Evolutionary conservation across 2,797 vertebrate genomes (phyloP), one percentile per base, ranked within the genome.

Genomic region (Ataeniobius toweri): DNA sequence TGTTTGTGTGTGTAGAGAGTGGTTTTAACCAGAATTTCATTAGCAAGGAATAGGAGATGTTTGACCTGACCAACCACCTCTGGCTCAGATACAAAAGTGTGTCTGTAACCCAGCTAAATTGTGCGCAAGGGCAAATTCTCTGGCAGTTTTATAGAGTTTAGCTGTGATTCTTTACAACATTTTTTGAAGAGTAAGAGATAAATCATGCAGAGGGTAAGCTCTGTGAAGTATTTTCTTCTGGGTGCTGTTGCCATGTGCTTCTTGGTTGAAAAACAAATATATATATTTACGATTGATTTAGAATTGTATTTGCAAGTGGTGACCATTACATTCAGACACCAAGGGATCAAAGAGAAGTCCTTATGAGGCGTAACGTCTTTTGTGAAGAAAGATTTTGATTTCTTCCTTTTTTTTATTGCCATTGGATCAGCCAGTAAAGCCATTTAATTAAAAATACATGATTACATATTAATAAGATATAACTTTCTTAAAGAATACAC

Each of bases 21-120:
- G 86, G 82, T 91, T 94, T 90, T 92, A 92, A 89, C 92, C 87
- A 91, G 90, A 86, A 93, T 92, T 93, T 93, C 90, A 94, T 94
- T 94, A 94, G 89, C 78, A 83, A 86, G 92, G 86, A 92, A 93
- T 86, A 86, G 89, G 89, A 92, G 89, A 92, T 89, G 91, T 89
- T 93, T 93, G 88, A 90, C 90, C 89, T 76, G 84, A 86, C 81
- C 83, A 83, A 77, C 77, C 88, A 93, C 85, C 92, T 90, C 86
- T 94, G 90, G 93, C 90, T 86, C 83, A 46, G 83, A 81, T 88
- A 93, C 91, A 93, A 91, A 79, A 86, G 87, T 79, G 78, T 88
- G 92, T 91, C 91, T 89, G 88, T 90, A 91, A 81, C 87, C 82
- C 74, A 81, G 82, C 88, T 93, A 88, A 91, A 91, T 76, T 83